These are phyloP conservation scores for Megastigmus dorsalis DNA, from an alignment of 2,888 invertebrate species.

Conservation along the genomic window DNA sequence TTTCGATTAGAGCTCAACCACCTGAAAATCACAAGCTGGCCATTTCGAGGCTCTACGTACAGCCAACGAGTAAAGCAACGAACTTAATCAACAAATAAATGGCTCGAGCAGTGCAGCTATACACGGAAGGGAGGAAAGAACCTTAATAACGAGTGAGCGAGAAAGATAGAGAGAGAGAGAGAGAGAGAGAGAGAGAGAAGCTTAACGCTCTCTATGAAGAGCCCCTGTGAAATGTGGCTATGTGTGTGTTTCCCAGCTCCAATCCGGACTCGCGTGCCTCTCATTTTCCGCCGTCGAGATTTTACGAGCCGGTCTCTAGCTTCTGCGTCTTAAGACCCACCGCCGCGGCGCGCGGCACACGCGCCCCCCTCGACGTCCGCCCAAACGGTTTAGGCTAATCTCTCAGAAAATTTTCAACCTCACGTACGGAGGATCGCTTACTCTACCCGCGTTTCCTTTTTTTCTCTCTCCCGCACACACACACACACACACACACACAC, in stretches of 20 bases:
- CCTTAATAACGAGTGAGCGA: too few relatives aligned
- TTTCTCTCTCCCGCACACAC: not conserved
- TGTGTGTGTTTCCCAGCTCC: slow-evolving; percentile 3
- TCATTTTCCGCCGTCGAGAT: slow-evolving; percentile 33
- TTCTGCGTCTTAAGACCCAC: not conserved
- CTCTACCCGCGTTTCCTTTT: not conserved
- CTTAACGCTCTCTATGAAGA: not conserved
- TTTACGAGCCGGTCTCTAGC: slow-evolving; percentile 20
- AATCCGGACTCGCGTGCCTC: slow-evolving; percentile 8
- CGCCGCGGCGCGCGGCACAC: not conserved
- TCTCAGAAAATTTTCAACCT: slow-evolving; percentile 34
- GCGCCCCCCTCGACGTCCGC: not conserved
- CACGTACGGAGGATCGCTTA: slow-evolving; percentile 38
- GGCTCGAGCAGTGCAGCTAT: too few relatives aligned
- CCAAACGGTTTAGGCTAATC: slow-evolving; percentile 29
- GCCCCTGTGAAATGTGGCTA: slow-evolving; percentile 31
- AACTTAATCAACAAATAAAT: too few relatives aligned
- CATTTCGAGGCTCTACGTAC: too few relatives aligned
- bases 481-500: too few relatives aligned
- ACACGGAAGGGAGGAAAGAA: too few relatives aligned
- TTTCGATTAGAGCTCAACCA: too few relatives aligned
- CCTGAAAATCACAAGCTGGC: too few relatives aligned
- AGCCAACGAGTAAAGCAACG: too few relatives aligned
- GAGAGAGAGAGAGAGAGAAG: not conserved
- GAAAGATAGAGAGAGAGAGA: not conserved